Evolutionary conservation across 2,113 vertebrate genomes (phyloP).

Genomic region (Pseudorectes ferrugineus): DNA sequence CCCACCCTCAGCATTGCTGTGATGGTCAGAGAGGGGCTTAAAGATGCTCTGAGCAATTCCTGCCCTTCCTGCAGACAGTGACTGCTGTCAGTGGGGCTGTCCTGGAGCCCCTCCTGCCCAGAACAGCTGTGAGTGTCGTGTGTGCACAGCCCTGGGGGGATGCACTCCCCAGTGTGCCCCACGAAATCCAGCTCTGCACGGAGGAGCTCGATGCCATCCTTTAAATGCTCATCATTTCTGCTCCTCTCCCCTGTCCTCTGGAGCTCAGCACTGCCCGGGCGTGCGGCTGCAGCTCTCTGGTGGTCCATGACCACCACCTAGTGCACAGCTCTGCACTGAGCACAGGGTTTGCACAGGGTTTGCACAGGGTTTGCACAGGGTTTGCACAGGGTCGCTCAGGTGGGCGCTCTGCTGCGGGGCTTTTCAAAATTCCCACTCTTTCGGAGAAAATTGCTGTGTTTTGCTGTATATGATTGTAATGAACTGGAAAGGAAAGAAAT

Average conservation of each 20-base stretch:
- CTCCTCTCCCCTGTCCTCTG: rapidly evolving
- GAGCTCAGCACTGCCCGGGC: background rate
- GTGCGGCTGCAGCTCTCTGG: background rate
- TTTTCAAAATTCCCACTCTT: background rate
- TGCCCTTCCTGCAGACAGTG: rapidly evolving
- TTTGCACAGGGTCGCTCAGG: rapidly evolving
- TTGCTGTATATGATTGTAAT: background rate
- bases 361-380: rapidly evolving
- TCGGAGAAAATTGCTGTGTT: background rate
- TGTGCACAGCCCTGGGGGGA: rapidly evolving
- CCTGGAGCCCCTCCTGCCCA: too few relatives aligned
- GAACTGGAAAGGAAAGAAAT: background rate
- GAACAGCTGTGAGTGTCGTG: rapidly evolving
- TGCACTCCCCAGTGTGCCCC: too few relatives aligned
- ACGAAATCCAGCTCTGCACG: rapidly evolving
- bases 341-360: rapidly evolving
- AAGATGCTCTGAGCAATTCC: too few relatives aligned
- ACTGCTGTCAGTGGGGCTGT: too few relatives aligned
- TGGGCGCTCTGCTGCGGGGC: rapidly evolving
- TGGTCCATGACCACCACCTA: background rate
- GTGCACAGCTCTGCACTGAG: too few relatives aligned
- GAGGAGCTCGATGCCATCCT: too few relatives aligned
- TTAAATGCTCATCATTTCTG: background rate
- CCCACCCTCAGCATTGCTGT: rapidly evolving
- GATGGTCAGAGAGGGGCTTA: background rate